Conservation (phyloP, 53 echinoderm and acorn worm species). For the Arbacia lixula region DNA sequence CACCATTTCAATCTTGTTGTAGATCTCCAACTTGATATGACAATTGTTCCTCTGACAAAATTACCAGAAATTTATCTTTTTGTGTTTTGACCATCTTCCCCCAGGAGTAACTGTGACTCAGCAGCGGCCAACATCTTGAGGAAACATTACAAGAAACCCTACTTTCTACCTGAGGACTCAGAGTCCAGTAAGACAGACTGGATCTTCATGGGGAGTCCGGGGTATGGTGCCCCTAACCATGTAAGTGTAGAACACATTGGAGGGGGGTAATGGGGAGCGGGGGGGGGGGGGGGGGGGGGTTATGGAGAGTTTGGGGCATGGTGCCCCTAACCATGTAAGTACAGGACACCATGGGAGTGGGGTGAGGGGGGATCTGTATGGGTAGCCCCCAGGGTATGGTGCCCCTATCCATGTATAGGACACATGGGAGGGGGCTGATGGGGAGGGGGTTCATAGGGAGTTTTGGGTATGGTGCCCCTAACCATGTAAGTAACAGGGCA, state of each 20-base stretch:
- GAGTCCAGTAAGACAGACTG: slow-evolving; percentile 96
- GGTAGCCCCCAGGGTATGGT: slow-evolving; percentile 97
- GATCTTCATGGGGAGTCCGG: slow-evolving; percentile 99
- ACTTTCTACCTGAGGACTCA: slow-evolving; percentile 91
- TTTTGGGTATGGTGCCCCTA: slow-evolving; percentile 93
- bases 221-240: slow-evolving; percentile 96
- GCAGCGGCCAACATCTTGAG: slow-evolving; percentile 79
- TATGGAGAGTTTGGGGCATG: slow-evolving; percentile 96
- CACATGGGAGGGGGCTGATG: too few species aligned
- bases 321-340: slow-evolving; percentile 96
- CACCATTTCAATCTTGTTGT: too few species aligned
- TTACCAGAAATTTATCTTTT: neutral
- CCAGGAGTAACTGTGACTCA: slow-evolving; percentile 97
- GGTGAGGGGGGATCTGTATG: too few species aligned
- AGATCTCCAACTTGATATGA: too few species aligned
- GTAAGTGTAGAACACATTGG: too few species aligned
- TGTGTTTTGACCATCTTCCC: neutral
- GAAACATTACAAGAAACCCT: slow-evolving; percentile 88
- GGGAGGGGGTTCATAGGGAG: slow-evolving; percentile 99
- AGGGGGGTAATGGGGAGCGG: too few species aligned
- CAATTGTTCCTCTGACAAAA: neutral
- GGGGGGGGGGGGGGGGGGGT: too few species aligned
- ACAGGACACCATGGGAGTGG: too few species aligned
- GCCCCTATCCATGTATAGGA: slow-evolving; percentile 94
- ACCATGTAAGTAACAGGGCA: slow-evolving; percentile 96